Base-by-base conservation (phyloP, 2,113 vertebrate species). In the Rhagologus leucostigma region DNA sequence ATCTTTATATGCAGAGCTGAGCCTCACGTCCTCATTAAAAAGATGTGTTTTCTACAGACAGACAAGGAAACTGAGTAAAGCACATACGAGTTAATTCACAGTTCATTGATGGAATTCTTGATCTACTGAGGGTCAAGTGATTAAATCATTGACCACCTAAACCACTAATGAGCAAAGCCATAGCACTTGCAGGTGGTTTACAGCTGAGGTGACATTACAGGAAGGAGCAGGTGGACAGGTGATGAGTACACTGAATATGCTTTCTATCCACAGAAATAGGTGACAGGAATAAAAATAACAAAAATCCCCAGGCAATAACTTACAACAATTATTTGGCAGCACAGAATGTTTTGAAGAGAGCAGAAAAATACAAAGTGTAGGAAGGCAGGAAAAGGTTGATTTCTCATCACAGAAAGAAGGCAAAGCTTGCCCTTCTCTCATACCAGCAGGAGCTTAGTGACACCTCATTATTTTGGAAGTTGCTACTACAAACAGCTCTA, bases 391-490 rank as follows among this genome's bases (percentile, higher is more conserved):
- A 62, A 84, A 90, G 60, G 73, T 71, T 94, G 70, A 84, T 89
- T 93, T 88, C 83, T 89, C 62, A 94, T 84, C 68, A 81, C 41
- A 89, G 74, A 55, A 64, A 57, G 47, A 93, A 84, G 49, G 87
- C 41, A 87, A 95, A 93, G n/a, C 69, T 84, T 89, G 68, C 62
- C 57, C 57, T 91, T 92, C 80, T 90, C 69, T 84, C 62, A 50
- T 47, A 46, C 47, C 62, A 89, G 78, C 73, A 65, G 85, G 11
- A 71, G 77, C 35, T 50, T 9, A 69, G 73, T 87, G 95, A 92
- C 94, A 91, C 65, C 89, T 96, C 94, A 92, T 95, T 95, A 95
- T 93, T 95, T 93, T 75, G 80, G 87, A 93, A 91, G 89, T 52
- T 84, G 65, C 73, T 86, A 49, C 93, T 92, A 88, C 95, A 91